Evolutionary conservation across 2,113 vertebrate genomes (phyloP).

Genomic region (Nannobrachium achirus): DNA sequence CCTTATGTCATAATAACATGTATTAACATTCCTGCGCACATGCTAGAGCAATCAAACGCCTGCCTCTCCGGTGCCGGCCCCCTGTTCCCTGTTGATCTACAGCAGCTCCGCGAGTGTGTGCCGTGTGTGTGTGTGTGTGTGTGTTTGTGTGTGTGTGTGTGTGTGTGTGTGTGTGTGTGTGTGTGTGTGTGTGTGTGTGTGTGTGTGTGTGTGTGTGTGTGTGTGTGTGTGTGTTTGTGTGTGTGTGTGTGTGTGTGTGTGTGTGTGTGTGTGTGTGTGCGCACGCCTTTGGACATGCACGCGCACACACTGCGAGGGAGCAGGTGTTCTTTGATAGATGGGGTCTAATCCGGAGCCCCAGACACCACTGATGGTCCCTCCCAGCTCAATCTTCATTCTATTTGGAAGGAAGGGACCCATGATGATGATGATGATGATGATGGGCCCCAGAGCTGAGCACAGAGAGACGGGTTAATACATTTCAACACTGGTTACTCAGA

Average conservation of each 20-base stretch:
- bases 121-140: background rate
- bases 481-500: conserved; percentile 23
- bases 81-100: conserved; percentile 38
- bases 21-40: conserved; percentile 53
- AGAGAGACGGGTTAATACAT: conserved; percentile 19
- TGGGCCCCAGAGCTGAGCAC: background rate
- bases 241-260: too few relatives aligned
- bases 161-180: background rate
- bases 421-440: conserved; percentile 31
- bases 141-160: background rate
- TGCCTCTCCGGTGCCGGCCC: conserved; percentile 20
- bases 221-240: background rate
- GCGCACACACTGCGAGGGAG: conserved; percentile 21
- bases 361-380: conserved; percentile 21
- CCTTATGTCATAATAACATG: conserved; percentile 48
- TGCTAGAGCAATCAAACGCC: conserved; percentile 57
- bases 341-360: conserved; percentile 38
- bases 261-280: background rate
- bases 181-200: conserved; percentile 7
- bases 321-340: conserved; percentile 62
- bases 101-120: conserved; percentile 5
- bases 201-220: conserved; percentile 9
- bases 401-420: conserved; percentile 22
- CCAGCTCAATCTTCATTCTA: conserved; percentile 42
- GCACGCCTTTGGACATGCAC: background rate